Evolutionary conservation across 1,140 invertebrate genomes (phyloP).

Genomic region (Tetramorium simillimum): DNA sequence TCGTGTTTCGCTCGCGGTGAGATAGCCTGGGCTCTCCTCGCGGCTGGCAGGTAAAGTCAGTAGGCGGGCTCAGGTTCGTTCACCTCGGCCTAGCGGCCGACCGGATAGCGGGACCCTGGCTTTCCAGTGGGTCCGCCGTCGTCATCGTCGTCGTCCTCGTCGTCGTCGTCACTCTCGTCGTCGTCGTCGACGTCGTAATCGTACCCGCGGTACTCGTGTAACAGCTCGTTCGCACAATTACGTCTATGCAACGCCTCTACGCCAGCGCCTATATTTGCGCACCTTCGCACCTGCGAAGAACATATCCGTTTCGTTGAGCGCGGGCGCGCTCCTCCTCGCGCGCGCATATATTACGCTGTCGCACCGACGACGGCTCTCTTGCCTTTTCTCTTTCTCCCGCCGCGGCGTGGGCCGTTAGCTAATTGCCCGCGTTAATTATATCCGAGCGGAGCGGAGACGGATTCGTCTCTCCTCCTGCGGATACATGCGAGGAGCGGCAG

Average conservation of each 20-base stretch:
- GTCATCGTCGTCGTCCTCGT: background rate
- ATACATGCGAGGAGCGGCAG: background rate
- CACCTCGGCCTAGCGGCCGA: conserved; percentile 84
- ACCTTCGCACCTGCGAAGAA: conserved; percentile 25
- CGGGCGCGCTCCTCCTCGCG: background rate
- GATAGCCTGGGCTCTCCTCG: conserved; percentile 66
- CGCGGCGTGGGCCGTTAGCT: background rate
- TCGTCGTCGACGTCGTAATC: background rate
- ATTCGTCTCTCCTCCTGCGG: background rate
- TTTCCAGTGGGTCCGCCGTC: conserved; percentile 65
- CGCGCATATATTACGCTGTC: background rate
- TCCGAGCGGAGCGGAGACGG: background rate
- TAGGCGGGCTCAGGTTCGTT: conserved; percentile 82
- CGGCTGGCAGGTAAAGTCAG: conserved; percentile 82
- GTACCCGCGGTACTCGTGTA: background rate
- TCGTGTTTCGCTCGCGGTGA: conserved; percentile 49
- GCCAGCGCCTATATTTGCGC: background rate
- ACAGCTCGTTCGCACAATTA: background rate
- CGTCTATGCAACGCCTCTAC: background rate
- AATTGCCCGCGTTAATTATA: conserved; percentile 2
- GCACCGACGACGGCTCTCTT: background rate
- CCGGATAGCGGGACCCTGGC: conserved; percentile 83
- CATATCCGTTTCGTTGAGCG: background rate
- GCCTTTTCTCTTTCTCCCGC: background rate
- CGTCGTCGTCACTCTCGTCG: background rate